Evolutionary conservation across 2,113 vertebrate genomes (phyloP).

Genomic region (Vulpes ferrilata): DNA sequence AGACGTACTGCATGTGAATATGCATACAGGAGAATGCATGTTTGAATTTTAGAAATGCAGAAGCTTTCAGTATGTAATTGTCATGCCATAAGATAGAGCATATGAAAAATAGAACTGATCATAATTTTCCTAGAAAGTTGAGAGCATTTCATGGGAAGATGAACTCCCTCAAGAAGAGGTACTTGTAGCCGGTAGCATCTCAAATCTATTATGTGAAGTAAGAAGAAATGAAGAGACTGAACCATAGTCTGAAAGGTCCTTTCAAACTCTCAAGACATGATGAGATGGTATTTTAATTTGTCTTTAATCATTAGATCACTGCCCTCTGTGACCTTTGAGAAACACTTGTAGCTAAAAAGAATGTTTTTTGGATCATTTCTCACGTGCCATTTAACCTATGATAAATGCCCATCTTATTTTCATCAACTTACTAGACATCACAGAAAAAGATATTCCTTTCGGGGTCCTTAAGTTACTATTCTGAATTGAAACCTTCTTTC

Average conservation of each 20-base stretch:
- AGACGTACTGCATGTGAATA: background rate
- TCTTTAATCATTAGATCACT: conserved; percentile 49
- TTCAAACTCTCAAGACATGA: background rate
- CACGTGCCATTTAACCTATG: background rate
- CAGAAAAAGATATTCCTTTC: conserved; percentile 45
- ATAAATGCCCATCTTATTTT: conserved; percentile 37
- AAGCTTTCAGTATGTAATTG: background rate
- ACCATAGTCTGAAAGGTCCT: background rate
- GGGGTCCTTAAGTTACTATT: conserved; percentile 28
- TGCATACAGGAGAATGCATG: background rate
- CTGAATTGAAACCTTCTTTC: conserved; percentile 63
- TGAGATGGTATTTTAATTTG: background rate
- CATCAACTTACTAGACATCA: conserved; percentile 18
- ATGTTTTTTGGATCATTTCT: conserved; percentile 27
- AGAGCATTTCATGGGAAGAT: conserved; percentile 11
- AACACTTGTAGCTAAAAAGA: conserved; percentile 55
- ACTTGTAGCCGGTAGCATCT: background rate
- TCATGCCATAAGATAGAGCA: background rate
- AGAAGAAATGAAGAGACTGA: conserved; percentile 52
- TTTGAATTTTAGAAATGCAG: background rate
- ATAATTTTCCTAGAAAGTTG: conserved; percentile 37
- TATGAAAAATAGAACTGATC: conserved; percentile 31
- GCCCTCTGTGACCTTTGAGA: conserved; percentile 13
- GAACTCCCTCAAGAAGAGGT: conserved; percentile 14
- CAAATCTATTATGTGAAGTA: background rate